Conservation (phyloP, 2,113 vertebrate genomes). For the Sander vitreus region DNA sequence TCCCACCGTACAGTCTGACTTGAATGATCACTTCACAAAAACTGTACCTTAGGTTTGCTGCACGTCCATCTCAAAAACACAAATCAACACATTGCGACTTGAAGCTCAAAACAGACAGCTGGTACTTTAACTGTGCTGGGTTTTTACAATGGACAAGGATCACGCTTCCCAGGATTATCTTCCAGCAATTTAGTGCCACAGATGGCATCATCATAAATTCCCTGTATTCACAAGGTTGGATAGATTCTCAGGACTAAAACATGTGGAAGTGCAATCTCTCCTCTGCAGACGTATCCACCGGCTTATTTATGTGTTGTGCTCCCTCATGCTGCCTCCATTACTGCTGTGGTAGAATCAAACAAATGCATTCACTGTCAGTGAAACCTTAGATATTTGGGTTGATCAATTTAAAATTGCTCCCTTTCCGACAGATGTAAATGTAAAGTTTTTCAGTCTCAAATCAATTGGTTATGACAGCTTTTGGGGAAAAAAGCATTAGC, state of each 20-base stretch:
- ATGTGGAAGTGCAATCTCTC: not conserved
- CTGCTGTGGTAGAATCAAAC: not conserved
- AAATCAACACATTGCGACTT: constrained; percentile 25
- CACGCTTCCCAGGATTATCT: constrained; percentile 17
- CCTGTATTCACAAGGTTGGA: constrained; percentile 4
- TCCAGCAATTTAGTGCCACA: constrained; percentile 13
- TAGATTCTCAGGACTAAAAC: not conserved
- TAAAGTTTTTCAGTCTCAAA: not conserved
- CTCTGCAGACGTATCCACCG: not conserved
- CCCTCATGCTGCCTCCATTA: not conserved
- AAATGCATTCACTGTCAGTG: not conserved
- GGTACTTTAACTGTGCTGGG: not conserved
- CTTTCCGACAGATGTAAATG: not conserved
- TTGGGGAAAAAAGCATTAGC: not conserved
- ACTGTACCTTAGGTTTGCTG: not conserved
- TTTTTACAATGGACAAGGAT: constrained; percentile 2
- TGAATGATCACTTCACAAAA: constrained; percentile 37
- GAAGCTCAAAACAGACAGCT: constrained; percentile 13
- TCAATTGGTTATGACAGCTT: not conserved
- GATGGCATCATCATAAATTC: constrained; percentile 10
- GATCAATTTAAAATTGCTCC: not conserved
- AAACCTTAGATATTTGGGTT: not conserved
- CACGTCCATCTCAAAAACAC: not conserved
- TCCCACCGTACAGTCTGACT: constrained; percentile 14
- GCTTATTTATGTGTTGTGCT: not conserved